Evolutionary conservation across 2,113 vertebrate genomes (phyloP).

Genomic region (Phyllopteryx taeniolatus): DNA sequence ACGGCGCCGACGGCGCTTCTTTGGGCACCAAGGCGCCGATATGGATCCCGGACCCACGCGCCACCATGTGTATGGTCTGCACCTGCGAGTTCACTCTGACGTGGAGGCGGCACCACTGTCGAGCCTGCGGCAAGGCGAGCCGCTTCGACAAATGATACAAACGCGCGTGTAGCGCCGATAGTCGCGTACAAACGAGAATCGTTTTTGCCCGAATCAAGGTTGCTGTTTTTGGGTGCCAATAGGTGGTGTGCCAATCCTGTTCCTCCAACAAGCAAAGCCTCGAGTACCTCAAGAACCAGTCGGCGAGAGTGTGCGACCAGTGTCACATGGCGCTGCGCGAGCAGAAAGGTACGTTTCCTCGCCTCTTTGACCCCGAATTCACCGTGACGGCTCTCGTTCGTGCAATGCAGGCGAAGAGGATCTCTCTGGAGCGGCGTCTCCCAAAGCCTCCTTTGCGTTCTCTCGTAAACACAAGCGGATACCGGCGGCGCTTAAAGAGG

Average conservation of each 20-base stretch:
- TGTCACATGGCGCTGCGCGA: conserved; percentile 85
- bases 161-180: neutral
- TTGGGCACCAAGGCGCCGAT: conserved; percentile 94
- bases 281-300: conserved; percentile 90
- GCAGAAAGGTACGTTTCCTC: conserved; percentile 68
- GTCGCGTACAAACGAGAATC: too few relatives aligned
- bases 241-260: conserved; percentile 96
- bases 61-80: conserved; percentile 98
- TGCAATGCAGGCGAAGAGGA: conserved; percentile 70
- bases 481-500: conserved; percentile 93
- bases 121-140: conserved; percentile 91
- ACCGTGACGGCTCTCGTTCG: too few relatives aligned
- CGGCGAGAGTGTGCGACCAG: conserved; percentile 90
- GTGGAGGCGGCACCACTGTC: conserved; percentile 95
- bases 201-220: too few relatives aligned
- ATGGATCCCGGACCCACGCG: conserved; percentile 93
- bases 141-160: neutral
- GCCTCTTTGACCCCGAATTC: neutral
- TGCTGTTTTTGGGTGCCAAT: neutral
- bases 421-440: conserved; percentile 65
- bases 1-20: conserved; percentile 68
- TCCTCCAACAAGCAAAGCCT: conserved; percentile 88
- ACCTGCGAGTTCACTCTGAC: conserved; percentile 93
- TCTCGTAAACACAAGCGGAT: conserved; percentile 89
- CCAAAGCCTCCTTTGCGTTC: conserved; percentile 75